Conservation (phyloP, 2,888 invertebrate species). For the Acanthacorydalis orientalis region DNA sequence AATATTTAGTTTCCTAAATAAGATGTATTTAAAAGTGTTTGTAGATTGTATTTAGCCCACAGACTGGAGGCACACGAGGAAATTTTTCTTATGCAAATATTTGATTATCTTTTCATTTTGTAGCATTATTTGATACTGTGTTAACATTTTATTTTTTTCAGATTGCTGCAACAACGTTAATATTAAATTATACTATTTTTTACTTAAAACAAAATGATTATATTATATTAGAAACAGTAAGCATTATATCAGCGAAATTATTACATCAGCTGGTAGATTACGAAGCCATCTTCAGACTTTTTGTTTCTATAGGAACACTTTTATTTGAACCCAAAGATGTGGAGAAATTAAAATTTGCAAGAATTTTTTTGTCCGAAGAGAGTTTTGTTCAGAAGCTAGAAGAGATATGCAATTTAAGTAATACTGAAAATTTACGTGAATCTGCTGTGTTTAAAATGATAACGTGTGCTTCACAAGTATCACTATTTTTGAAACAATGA, state of each 20-base stretch:
- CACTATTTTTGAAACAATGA: not conserved
- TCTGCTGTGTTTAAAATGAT: not conserved
- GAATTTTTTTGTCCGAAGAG: not conserved
- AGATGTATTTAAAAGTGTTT: too few species aligned
- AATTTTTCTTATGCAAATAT: too few species aligned
- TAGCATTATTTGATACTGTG: not conserved
- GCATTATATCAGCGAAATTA: slow-evolving; percentile 35
- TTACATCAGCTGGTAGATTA: slow-evolving; percentile 40
- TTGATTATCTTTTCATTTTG: not conserved
- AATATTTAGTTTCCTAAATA: too few species aligned
- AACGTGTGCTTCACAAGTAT: slow-evolving; percentile 1
- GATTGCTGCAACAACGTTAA: slow-evolving; percentile 55
- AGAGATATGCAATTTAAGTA: slow-evolving; percentile 2
- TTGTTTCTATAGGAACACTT: slow-evolving; percentile 65
- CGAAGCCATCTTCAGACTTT: slow-evolving; percentile 58
- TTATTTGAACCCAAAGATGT: slow-evolving; percentile 16
- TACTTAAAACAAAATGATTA: slow-evolving; percentile 36
- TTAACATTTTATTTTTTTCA: slow-evolving; percentile 24
- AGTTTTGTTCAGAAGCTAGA: slow-evolving; percentile 2
- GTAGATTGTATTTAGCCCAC: too few species aligned
- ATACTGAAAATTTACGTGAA: not conserved
- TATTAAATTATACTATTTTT: slow-evolving; percentile 55
- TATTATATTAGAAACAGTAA: slow-evolving; percentile 27
- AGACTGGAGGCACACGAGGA: too few species aligned
- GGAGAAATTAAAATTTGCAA: not conserved